Evolutionary conservation across 2,888 invertebrate species (phyloP).

Genomic region (Chromoteleia sp.): DNA sequence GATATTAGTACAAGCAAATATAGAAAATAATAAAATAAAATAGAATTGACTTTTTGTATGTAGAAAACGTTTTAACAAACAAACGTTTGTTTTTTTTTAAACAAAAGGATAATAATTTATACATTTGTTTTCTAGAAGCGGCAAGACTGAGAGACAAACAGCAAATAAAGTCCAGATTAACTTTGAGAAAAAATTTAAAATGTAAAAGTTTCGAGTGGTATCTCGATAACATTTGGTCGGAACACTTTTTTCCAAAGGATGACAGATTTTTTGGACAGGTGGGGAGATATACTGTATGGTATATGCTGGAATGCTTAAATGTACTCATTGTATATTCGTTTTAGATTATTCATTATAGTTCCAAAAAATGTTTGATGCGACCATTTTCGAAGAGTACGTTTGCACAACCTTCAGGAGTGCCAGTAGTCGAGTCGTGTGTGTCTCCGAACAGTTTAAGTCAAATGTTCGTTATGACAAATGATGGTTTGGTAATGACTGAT

Average conservation of each 20-base stretch:
- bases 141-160: constrained; percentile 87
- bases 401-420: constrained; percentile 90
- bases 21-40: too few species aligned
- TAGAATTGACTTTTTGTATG: too few species aligned
- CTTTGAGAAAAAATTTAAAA: constrained; percentile 89
- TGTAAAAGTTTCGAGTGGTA: constrained; percentile 98
- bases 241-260: constrained; percentile 96
- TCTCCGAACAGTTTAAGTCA: constrained; percentile 87
- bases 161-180: constrained; percentile 87
- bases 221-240: constrained; percentile 97
- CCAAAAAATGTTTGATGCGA: constrained; percentile 88
- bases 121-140: constrained; percentile 85
- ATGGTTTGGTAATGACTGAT: constrained; percentile 93
- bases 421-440: constrained; percentile 89
- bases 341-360: constrained; percentile 86
- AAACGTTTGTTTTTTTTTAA: not conserved
- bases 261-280: constrained; percentile 95
- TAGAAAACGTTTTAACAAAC: too few species aligned
- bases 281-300: constrained; percentile 19
- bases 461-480: constrained; percentile 89
- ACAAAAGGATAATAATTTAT: not conserved
- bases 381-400: constrained; percentile 87
- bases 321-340: constrained; percentile 4
- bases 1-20: too few species aligned
- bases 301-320: not conserved